A percentile compares a stretch with the other conserved stretches of the same genome.
Conservation (phyloP, 2,797 vertebrate genomes). For the Acanthis flammea region DNA sequence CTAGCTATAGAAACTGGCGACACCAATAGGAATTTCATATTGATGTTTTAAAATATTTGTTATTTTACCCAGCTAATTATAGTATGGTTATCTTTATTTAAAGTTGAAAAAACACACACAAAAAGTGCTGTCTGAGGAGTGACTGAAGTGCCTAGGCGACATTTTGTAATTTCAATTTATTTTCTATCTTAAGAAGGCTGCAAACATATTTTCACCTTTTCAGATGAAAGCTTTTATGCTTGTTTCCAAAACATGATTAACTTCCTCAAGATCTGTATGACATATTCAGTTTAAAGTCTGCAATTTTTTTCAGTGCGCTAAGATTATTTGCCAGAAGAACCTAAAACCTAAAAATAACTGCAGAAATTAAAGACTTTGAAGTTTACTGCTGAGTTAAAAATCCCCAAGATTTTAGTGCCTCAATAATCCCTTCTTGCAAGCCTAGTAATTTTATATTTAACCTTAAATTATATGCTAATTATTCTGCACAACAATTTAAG, state of each 20-base stretch:
- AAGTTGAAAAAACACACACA: not conserved
- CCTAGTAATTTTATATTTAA: not conserved
- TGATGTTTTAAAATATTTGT: not conserved
- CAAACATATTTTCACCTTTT: not conserved
- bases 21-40: not conserved
- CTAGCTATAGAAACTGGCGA: not conserved
- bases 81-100: not conserved
- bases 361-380: not conserved
- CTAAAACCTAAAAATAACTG: not conserved
- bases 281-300: constrained; percentile 12
- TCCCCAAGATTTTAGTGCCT: not conserved
- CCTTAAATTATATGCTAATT: not conserved
- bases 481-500: not conserved
- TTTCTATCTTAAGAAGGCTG: not conserved
- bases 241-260: not conserved
- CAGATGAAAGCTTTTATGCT: constrained; percentile 20
- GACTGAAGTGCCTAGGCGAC: not conserved
- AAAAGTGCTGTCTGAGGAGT: not conserved
- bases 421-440: not conserved
- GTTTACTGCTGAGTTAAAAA: not conserved
- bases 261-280: not conserved
- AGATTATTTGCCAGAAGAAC: not conserved
- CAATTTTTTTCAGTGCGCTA: not conserved
- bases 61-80: not conserved
- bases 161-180: not conserved